Conservation (phyloP, 2,888 invertebrate genomes). For the Lasioglossum vierecki region DNA sequence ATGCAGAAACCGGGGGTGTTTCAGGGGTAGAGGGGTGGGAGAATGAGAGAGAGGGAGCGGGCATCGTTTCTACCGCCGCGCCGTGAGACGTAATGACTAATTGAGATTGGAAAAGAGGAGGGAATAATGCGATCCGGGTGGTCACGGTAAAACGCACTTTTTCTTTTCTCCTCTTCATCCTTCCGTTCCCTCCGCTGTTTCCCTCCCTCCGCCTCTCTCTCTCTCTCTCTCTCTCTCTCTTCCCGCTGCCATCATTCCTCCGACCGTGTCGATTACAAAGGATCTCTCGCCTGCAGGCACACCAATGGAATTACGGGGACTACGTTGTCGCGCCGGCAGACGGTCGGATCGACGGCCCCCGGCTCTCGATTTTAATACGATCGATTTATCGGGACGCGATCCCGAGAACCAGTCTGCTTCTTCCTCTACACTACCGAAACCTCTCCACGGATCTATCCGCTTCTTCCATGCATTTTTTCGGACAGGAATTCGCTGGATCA, state of each 20-base stretch:
- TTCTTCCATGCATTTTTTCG: constrained; percentile 18
- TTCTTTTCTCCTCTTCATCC: constrained; percentile 52
- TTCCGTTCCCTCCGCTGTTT: constrained; percentile 34
- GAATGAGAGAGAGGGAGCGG: constrained; percentile 49
- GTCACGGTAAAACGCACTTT: constrained; percentile 70
- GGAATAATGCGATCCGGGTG: constrained; percentile 69
- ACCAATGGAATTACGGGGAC: constrained; percentile 68
- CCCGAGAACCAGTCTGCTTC: neutral
- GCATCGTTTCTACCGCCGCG: constrained; percentile 62
- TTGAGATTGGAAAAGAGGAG: constrained; percentile 74
- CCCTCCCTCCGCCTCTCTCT: neutral
- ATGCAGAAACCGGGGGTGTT: constrained; percentile 63
- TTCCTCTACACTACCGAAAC: neutral
- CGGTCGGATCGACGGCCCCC: constrained; percentile 9
- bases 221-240: too few relatives aligned
- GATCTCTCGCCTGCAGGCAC: constrained; percentile 71
- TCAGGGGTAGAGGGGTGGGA: constrained; percentile 59
- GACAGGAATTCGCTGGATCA: neutral
- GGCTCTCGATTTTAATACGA: constrained; percentile 56
- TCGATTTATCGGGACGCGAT: constrained; percentile 51
- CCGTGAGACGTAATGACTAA: constrained; percentile 76
- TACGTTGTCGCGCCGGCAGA: constrained; percentile 46
- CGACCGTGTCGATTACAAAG: constrained; percentile 62
- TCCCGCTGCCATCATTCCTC: constrained; percentile 20
- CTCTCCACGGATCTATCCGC: constrained; percentile 33